Conservation (phyloP, 2,888 invertebrate genomes). For the Phanerotoma sp. region DNA sequence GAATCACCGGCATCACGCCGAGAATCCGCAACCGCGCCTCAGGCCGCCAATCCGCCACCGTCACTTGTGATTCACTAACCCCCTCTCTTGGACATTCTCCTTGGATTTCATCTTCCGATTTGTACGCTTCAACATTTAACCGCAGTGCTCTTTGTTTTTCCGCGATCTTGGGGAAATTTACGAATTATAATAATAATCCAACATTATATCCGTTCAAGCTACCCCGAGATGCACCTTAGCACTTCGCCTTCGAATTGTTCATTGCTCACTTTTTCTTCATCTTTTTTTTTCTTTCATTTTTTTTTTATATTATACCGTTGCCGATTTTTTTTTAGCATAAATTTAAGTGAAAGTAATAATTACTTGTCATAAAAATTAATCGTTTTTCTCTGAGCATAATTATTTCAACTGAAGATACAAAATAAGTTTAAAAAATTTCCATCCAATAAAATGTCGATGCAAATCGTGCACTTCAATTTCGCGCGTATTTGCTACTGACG, state of each 20-base stretch:
- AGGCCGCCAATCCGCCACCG: slow-evolving; percentile 57
- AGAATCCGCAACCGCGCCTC: slow-evolving; percentile 55
- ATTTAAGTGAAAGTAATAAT: background rate
- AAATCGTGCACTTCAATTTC: background rate
- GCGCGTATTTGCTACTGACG: slow-evolving; percentile 25
- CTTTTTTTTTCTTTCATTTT: slow-evolving; percentile 19
- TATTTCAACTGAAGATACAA: no score
- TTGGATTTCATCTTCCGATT: slow-evolving; percentile 26
- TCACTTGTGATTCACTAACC: slow-evolving; percentile 33
- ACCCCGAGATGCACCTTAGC: slow-evolving; percentile 1
- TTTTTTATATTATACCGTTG: background rate
- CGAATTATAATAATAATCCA: slow-evolving; percentile 51
- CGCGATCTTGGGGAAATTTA: slow-evolving; percentile 43
- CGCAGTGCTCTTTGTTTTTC: slow-evolving; percentile 33
- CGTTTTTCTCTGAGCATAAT: no score
- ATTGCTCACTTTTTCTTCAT: background rate
- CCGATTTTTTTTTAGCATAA: no score
- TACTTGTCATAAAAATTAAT: no score
- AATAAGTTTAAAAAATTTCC: no score
- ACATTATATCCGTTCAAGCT: background rate
- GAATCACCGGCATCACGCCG: slow-evolving; percentile 58
- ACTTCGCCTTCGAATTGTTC: background rate
- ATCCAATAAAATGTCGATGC: no score
- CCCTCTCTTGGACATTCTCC: slow-evolving; percentile 22
- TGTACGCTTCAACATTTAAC: slow-evolving; percentile 22